These are phyloP conservation scores for Tenthredo distinguenda DNA, from an alignment of 2,888 invertebrate species.

Conservation along the genomic window DNA sequence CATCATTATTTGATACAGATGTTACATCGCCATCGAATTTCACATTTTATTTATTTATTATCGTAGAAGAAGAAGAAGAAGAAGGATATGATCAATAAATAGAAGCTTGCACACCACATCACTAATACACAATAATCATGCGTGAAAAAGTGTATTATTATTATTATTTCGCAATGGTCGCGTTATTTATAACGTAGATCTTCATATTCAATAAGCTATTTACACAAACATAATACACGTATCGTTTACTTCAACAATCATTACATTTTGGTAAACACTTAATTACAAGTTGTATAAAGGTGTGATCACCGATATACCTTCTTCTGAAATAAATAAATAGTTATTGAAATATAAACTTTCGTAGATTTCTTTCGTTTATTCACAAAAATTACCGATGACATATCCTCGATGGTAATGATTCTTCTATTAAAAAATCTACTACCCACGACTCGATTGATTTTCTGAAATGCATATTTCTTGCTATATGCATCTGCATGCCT, in stretches of 20 bases:
- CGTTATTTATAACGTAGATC: background rate
- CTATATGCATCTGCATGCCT: background rate
- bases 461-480: background rate
- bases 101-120: background rate
- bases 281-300: background rate
- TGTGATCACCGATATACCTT: background rate
- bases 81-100: background rate
- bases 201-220: background rate
- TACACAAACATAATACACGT: conserved; percentile 4
- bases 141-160: background rate
- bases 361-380: background rate
- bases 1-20: background rate
- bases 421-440: background rate
- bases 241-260: background rate
- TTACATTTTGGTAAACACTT: background rate
- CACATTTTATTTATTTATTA: background rate
- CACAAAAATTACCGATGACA: background rate
- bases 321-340: background rate
- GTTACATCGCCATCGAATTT: background rate
- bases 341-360: background rate
- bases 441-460: background rate
- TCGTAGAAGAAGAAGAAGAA: background rate
- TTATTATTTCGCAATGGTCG: background rate
- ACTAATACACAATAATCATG: conserved; percentile 17
- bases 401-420: background rate